These are phyloP conservation scores for Prionailurus viverrinus DNA, from an alignment of 2,113 vertebrate genomes.

Conservation along the genomic window DNA sequence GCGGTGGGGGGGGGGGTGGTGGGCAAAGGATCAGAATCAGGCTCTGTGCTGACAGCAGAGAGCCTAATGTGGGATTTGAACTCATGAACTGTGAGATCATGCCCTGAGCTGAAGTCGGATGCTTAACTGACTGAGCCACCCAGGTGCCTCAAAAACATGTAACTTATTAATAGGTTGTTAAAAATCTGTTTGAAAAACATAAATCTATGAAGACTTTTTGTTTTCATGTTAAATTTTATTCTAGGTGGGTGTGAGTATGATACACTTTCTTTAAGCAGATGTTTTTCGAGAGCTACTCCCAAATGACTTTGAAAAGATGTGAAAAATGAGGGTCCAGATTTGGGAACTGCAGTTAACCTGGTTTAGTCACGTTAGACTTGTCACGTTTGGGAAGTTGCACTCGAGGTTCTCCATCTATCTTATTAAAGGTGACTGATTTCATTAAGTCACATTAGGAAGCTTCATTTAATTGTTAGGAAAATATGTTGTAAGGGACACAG, in stretches of 20 bases:
- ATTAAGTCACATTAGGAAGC: neutral
- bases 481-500: neutral
- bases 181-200: neutral
- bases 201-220: neutral
- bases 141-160: neutral
- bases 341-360: neutral
- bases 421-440: constrained; percentile 26
- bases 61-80: too few relatives aligned
- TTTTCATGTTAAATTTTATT: neutral
- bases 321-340: neutral
- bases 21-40: too few relatives aligned
- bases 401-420: neutral
- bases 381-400: neutral
- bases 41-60: too few relatives aligned
- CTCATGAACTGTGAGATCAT: too few relatives aligned
- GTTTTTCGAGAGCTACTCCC: neutral
- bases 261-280: neutral
- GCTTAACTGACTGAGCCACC: too few relatives aligned
- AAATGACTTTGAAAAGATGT: neutral
- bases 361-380: neutral
- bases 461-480: neutral
- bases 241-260: neutral
- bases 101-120: too few relatives aligned
- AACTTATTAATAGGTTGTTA: neutral
- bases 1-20: too few relatives aligned